Percentiles rank a stretch among this genome's conserved stretches.
Evolutionary conservation across 2,797 vertebrate species (phyloP).

Genomic region (Haliaeetus vocifer): DNA sequence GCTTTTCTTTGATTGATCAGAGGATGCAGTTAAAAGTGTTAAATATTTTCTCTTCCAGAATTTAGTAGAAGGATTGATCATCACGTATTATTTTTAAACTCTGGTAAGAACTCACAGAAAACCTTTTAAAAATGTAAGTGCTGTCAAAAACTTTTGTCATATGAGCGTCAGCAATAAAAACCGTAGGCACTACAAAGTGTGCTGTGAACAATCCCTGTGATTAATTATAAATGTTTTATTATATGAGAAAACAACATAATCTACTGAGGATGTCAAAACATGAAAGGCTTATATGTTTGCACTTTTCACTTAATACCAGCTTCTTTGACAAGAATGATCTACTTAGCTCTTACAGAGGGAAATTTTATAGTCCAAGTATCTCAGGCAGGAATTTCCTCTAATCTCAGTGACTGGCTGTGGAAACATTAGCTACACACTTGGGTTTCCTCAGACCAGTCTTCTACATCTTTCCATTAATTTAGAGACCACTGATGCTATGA

Average conservation of each 20-base stretch:
- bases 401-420: neutral
- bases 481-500: neutral
- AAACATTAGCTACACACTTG: neutral
- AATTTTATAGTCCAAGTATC: neutral
- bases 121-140: neutral
- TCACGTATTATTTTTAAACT: neutral
- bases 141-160: neutral
- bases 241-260: neutral
- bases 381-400: neutral
- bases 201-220: neutral
- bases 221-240: neutral
- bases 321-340: neutral
- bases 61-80: neutral
- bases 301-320: neutral
- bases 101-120: neutral
- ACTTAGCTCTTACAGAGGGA: neutral
- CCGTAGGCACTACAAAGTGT: neutral
- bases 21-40: neutral
- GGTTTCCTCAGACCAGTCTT: neutral
- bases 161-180: neutral
- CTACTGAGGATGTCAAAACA: neutral
- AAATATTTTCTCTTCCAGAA: neutral
- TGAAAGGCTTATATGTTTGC: neutral
- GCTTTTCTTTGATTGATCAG: neutral
- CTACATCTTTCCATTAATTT: constrained; percentile 9